phyloP scores from a whole-genome alignment of 2,888 invertebrate genomes.

The Petrolisthes manimaculis region DNA sequence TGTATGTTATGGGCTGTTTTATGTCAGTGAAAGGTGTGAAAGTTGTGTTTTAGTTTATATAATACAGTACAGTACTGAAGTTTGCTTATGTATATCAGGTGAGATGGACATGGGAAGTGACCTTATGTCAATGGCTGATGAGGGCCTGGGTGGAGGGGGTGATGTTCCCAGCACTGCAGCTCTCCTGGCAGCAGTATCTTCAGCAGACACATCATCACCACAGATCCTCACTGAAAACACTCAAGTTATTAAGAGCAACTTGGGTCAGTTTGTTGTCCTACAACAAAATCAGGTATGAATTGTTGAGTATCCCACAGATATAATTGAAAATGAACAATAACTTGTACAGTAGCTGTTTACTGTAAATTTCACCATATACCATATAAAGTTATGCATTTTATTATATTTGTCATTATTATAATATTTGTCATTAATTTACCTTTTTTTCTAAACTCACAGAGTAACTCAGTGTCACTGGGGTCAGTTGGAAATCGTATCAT shows the following conservation, averaged over 20 bases:
- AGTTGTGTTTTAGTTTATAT: not conserved
- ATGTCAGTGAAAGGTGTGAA: not conserved
- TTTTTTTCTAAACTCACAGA: conserved; percentile 9
- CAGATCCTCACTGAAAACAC: conserved; percentile 43
- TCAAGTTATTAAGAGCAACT: conserved; percentile 57
- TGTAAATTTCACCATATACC: too few relatives aligned
- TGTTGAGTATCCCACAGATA: too few relatives aligned
- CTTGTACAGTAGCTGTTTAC: too few relatives aligned
- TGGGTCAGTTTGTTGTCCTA: conserved; percentile 60
- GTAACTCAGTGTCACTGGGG: conserved; percentile 46
- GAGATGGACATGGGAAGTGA: conserved; percentile 62
- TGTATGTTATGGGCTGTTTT: not conserved
- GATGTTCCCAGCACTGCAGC: conserved; percentile 44
- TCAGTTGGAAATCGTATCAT: conserved; percentile 52
- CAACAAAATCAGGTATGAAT: conserved; percentile 58
- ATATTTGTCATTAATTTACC: not conserved
- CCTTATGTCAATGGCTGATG: conserved; percentile 45
- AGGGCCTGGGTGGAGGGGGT: conserved; percentile 35
- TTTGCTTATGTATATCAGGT: conserved; percentile 18
- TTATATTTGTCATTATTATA: not conserved
- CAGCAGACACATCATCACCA: conserved; percentile 27
- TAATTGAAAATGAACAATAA: too few relatives aligned
- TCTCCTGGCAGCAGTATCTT: conserved; percentile 44
- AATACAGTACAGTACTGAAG: not conserved
- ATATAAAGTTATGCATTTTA: too few relatives aligned